Base-by-base conservation (phyloP, 35 echinoderm and acorn worm species). In the Stichopus chloronotus region DNA sequence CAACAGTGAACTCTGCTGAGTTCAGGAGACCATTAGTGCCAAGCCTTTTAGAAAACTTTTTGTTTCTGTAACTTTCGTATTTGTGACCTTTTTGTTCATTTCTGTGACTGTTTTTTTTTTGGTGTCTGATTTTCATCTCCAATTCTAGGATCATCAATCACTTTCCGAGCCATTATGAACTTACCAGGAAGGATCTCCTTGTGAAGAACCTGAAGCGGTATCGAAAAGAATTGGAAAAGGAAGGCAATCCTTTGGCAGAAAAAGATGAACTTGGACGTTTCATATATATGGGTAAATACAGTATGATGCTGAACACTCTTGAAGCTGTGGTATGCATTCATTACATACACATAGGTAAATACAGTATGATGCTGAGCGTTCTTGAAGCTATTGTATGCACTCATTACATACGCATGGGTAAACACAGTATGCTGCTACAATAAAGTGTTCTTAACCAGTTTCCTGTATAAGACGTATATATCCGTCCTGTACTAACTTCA, bases 161-260 rank as follows among this genome's bases (percentile, higher is more conserved):
- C 53, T 98, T 96, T 89, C 97, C 97, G 7, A 98, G 94, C 83
- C 97, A 98, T 63, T 98, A 98, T 90, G 97, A 98, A 56, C 65
- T 98, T 59, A 98, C 97, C 5, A 92, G 95, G 52, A 96, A 96
- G 72, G 97, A 98, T 74, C 63, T 98, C 8, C 92, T 98, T 93
- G 97, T 98, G 84, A 98, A 98, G 65, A 98, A 98, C 83, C 94
- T 98, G 68, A 98, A 98, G 78, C 83, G 97, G n/a, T 98, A 98
- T 90, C 93, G 97, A 1, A 98, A 98, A 86, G 96, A 98, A 52
- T 80, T 98, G 14, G 97, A 98, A 9, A 98, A 96, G 78, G 97
- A 98, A 87, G 95, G 95, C 12, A 98, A 92, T 82, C 95, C 97
- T 22, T 86, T 96, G 53, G 97, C 97, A 56, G 97, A 98, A 90